Base-by-base conservation (phyloP, 2,797 vertebrate species). In the Florisuga fusca region DNA sequence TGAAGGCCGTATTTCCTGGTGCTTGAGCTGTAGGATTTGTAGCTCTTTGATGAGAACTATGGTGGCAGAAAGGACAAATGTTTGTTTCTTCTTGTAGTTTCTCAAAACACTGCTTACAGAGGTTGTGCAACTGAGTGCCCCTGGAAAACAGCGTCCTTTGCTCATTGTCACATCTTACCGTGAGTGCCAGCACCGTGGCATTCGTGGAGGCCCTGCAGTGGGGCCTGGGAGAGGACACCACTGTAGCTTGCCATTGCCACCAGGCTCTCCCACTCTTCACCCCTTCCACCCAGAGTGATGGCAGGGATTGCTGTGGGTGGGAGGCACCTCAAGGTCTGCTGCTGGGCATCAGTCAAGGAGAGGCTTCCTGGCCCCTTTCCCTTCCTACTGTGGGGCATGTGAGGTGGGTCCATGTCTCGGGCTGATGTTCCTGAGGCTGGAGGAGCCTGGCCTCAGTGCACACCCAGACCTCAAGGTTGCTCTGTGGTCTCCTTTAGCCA, bases 381-480 rank as follows among this genome's bases (percentile, higher is more conserved):
- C 12, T 7, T 2, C 46, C 48, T 81, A 43, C 58, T 2, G 4
- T 36, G 31, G 31, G 33, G 3, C 54, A 26, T 4, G 1, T 27
- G 16, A 0, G 9, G 27, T 26, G 53, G 27, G 31, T 45, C 31
- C 45, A 27, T 72, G 50, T 73, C 80, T 79, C 3, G 0, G 34
- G n/a, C 16, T 0, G 0, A 3, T 0, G 0, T 48, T 87, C 10
- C 59, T 16, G 15, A 64, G 78, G 26, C 58, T 64, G 41, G 33
- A 17, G 6, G 6, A 57, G 11, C 33, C 82, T 10, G 13, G 43
- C 38, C 45, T 8, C 12, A 14, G 27, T 3, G 34, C 38, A 25
- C 1, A 1, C 23, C 2, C 8, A 12, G 22, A 50, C 22, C 43
- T 46, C 0, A 0, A n/a, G 62, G 38, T 11, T 68, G 51, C 26